phyloP scores from a whole-genome alignment of 2,888 invertebrate genomes.

The Listrodromus nycthemerus region DNA sequence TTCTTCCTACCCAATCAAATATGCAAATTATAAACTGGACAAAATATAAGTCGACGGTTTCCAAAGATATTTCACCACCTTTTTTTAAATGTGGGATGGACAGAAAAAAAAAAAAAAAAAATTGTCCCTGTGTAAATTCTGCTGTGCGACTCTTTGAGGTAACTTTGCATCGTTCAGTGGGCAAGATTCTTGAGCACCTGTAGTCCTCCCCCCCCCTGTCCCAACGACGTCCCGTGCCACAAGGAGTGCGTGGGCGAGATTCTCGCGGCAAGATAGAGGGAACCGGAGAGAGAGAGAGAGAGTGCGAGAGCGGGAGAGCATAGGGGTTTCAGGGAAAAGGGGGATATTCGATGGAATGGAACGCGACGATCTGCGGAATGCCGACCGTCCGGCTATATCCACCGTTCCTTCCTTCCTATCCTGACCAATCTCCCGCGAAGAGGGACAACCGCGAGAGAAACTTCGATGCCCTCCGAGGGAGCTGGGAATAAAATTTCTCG shows the following conservation, averaged over 20 bases:
- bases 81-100: background rate
- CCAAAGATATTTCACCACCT: background rate
- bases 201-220: background rate
- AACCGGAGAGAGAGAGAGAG: constrained; percentile 25
- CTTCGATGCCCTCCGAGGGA: constrained; percentile 1
- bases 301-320: constrained; percentile 43
- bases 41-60: too few relatives aligned
- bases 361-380: constrained; percentile 78
- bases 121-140: background rate
- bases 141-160: background rate
- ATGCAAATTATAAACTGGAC: too few relatives aligned
- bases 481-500: constrained; percentile 11
- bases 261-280: constrained; percentile 64
- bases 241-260: constrained; percentile 68
- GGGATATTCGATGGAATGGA: constrained; percentile 74
- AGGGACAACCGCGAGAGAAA: constrained; percentile 15
- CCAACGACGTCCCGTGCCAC: background rate
- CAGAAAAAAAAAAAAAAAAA: background rate
- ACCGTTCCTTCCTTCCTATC: constrained; percentile 19
- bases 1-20: too few relatives aligned
- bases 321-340: constrained; percentile 34
- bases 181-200: constrained; percentile 39
- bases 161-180: constrained; percentile 1
- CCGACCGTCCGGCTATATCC: constrained; percentile 75
- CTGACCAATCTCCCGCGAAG: constrained; percentile 36